These are phyloP conservation scores for Heterotis niloticus DNA, from an alignment of 2,113 vertebrate species.

Conservation along the genomic window DNA sequence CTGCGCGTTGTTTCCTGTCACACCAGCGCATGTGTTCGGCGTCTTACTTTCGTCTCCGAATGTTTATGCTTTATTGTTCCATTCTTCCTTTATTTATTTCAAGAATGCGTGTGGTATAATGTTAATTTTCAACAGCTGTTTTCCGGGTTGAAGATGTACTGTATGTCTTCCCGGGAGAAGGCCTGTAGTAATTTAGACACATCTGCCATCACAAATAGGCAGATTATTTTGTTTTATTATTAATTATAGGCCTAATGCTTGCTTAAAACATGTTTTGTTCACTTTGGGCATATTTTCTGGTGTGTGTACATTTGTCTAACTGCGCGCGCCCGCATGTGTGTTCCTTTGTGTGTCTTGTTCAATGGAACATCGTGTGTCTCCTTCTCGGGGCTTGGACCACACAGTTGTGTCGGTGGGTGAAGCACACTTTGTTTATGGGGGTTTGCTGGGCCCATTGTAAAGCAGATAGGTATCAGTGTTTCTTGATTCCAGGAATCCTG, in stretches of 20 bases:
- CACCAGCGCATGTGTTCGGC: background rate
- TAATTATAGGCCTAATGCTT: conserved; percentile 60
- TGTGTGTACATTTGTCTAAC: conserved; percentile 7
- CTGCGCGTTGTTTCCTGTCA: background rate
- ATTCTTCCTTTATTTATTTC: conserved; percentile 22
- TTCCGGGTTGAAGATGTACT: conserved; percentile 62
- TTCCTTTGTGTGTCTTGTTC: background rate
- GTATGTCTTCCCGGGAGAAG: conserved; percentile 69
- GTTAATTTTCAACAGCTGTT: conserved; percentile 70
- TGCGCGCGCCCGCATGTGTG: background rate
- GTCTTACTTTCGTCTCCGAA: background rate
- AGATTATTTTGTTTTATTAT: conserved; percentile 60
- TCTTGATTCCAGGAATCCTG: conserved; percentile 15
- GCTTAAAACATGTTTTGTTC: conserved; percentile 23
- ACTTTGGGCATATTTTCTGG: background rate
- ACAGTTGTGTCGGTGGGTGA: background rate
- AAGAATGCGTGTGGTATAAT: conserved; percentile 60
- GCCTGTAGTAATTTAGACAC: conserved; percentile 73
- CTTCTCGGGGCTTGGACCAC: background rate
- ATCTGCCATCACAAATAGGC: conserved; percentile 72
- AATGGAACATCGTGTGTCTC: background rate
- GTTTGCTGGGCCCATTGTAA: conserved; percentile 5
- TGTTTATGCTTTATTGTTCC: conserved; percentile 1
- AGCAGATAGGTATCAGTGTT: conserved; percentile 12
- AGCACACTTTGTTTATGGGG: background rate